These are phyloP conservation scores for Porites lobata DNA, from an alignment of 92 coral and sea anemone genomes.

Conservation along the genomic window DNA sequence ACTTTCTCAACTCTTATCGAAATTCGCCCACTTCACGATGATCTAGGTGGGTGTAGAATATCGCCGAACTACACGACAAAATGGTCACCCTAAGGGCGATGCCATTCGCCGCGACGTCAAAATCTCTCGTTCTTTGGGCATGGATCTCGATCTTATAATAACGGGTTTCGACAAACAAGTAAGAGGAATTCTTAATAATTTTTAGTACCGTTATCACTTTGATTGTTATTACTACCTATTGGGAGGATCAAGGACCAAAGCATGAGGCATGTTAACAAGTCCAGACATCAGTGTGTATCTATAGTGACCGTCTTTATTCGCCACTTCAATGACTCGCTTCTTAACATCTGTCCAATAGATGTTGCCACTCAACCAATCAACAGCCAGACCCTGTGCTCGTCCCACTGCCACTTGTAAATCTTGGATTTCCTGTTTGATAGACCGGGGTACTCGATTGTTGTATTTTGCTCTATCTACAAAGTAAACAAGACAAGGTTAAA, in stretches of 20 bases:
- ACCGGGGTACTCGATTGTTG: conserved; percentile 12
- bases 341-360: conserved; percentile 89
- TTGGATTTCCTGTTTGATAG: conserved; percentile 67
- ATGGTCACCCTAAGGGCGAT: no score
- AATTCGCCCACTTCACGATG: no score
- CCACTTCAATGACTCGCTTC: conserved; percentile 80
- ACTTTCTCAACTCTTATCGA: no score
- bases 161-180: no score
- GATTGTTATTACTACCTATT: conserved; percentile 53
- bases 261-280: conserved; percentile 62
- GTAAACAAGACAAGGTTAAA: not conserved
- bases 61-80: no score
- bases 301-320: conserved; percentile 87
- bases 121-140: no score
- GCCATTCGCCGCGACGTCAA: no score
- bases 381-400: conserved; percentile 83
- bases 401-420: conserved; percentile 69
- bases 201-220: not conserved
- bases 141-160: no score
- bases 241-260: conserved; percentile 76
- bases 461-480: not conserved
- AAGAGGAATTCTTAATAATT: no score
- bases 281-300: conserved; percentile 73
- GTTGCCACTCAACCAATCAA: conserved; percentile 94
- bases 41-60: no score